phyloP scores from a whole-genome alignment of 2,113 vertebrate genomes.

The Leptobrachium leishanense region DNA sequence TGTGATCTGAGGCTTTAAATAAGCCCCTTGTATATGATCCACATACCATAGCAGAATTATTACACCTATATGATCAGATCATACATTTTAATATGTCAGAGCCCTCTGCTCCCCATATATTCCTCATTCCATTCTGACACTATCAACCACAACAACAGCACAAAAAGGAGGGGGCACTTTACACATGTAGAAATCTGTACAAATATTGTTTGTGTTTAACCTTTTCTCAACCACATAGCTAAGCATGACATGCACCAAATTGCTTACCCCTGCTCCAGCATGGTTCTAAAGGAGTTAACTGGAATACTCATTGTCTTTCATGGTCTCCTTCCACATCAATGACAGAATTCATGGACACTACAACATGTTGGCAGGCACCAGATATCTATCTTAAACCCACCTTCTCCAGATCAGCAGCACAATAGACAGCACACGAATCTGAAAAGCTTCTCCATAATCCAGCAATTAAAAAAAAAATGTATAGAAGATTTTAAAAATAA shows the following conservation, averaged over 20 bases:
- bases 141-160: neutral
- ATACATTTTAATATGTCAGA: too few species aligned
- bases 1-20: neutral
- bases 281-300: neutral
- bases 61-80: too few species aligned
- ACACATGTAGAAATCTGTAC: neutral
- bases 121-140: neutral
- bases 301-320: neutral
- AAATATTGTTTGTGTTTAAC: neutral
- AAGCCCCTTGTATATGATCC: too few species aligned
- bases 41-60: too few species aligned
- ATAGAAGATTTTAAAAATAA: too few species aligned
- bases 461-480: too few species aligned
- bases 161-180: neutral
- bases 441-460: too few species aligned
- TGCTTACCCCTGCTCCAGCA: too few species aligned
- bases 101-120: too few species aligned
- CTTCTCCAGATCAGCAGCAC: neutral
- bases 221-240: neutral
- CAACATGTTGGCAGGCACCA: neutral
- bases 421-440: neutral
- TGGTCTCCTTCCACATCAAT: neutral
- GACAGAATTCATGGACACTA: neutral
- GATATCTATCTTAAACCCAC: neutral
- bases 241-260: neutral